A percentile compares a stretch with the other conserved stretches of the same genome.
Conservation (phyloP, 2,113 vertebrate genomes). For the Gnathonemus echidnorhynchus region DNA sequence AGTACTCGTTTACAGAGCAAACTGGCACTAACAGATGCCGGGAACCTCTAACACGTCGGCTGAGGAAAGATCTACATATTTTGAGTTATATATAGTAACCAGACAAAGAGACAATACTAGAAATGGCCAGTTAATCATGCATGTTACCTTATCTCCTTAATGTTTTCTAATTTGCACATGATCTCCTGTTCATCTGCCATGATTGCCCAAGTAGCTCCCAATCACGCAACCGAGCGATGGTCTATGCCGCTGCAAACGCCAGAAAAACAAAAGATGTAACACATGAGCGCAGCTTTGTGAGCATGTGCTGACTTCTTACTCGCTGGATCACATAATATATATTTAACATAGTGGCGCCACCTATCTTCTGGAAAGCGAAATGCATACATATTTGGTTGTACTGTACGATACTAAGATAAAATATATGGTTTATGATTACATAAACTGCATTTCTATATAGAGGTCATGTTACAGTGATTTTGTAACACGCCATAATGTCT, state of each 20-base stretch:
- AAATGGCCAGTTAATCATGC: not conserved
- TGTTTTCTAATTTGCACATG: slow-evolving; percentile 94
- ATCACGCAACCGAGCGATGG: slow-evolving; percentile 12
- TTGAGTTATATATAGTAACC: not conserved
- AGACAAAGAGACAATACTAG: not conserved
- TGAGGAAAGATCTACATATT: not conserved
- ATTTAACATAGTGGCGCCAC: not conserved
- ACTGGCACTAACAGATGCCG: not conserved
- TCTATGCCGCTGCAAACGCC: slow-evolving; percentile 4
- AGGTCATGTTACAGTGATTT: not conserved
- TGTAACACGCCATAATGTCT: not conserved
- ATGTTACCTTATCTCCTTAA: slow-evolving; percentile 85
- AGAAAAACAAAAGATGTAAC: slow-evolving; percentile 56
- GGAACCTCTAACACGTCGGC: not conserved
- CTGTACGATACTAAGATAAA: not conserved
- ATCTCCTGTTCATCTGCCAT: slow-evolving; percentile 95
- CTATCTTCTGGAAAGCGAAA: not conserved
- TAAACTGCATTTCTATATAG: not conserved
- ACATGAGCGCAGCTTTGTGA: slow-evolving; percentile 14
- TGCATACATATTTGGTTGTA: not conserved
- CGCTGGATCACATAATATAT: not conserved
- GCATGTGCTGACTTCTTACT: slow-evolving; percentile 26
- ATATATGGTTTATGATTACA: not conserved
- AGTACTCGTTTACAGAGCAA: not conserved
- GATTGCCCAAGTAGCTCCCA: slow-evolving; percentile 37